Base-by-base conservation (phyloP, 2,888 invertebrate species). In the Eucriotettix oculatus region DNA sequence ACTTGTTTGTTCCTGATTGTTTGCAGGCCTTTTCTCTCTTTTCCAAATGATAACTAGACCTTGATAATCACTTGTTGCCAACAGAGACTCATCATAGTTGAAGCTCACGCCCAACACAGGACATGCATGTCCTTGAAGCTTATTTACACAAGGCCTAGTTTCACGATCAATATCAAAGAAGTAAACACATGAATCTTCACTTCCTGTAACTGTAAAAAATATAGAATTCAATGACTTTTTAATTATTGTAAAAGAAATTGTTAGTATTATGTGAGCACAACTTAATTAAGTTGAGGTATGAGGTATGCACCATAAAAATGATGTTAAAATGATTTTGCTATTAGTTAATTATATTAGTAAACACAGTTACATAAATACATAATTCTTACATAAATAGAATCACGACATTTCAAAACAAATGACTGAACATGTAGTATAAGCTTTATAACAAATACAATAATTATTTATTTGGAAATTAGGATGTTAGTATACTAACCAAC, bases 71-170 rank as follows among this genome's bases (percentile, higher is more conserved):
- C 88, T 87, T 42, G 89, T 87, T 52, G 91, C 91, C 63, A 92
- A 76, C 65, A 90, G 77, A 69, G 87, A 87, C 76, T 92, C 91
- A 73, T 91, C 89, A 74, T 89, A 89, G 74, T 90, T 91, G 74
- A 92, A 91, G 66, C 86, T 85, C 42, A 91, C 85, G 58, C 90
- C 87, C 17, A 90, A 75, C 58, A 90, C 88, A 0, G 90, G 84
- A n/a, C 84, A 82, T 1, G 89, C 85, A 73, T 92, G 92, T 10
- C 90, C 88, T 73, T 82, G 78, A 14, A 84, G 73, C 68, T 79
- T 78, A 71, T 82, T 82, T 14, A 83, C 77, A 68, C 79, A 77
- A 42, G 72, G 70, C 62, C 71, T 73, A 16, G 72, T 73, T 63
- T 77, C 75, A 61, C 77, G 77, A 70, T 86, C 85, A 60, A 88